Conservation (phyloP, 2,113 vertebrate genomes). For the Heterochromis multidens region DNA sequence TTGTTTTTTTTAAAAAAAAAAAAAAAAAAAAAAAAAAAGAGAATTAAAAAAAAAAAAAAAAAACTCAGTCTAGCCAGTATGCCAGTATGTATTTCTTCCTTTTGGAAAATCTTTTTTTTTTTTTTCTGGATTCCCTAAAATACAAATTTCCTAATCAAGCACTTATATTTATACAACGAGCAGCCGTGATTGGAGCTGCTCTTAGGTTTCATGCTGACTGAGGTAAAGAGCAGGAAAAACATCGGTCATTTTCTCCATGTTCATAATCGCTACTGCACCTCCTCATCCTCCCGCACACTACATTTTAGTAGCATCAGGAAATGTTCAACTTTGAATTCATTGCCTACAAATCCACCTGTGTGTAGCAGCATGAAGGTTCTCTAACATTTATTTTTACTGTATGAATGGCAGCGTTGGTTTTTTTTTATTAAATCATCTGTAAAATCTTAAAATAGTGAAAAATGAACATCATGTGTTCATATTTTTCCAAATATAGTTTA, state of each 20-base stretch:
- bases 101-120: not conserved
- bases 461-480: not conserved
- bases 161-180: not conserved
- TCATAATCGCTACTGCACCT: not conserved
- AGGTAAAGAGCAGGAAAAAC: not conserved
- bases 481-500: too few species aligned
- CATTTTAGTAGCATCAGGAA: not conserved
- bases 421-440: too few species aligned
- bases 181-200: not conserved
- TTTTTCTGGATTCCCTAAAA: not conserved
- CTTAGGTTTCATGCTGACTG: not conserved
- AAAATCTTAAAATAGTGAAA: not conserved
- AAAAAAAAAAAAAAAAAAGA: too few species aligned
- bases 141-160: not conserved
- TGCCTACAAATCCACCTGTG: not conserved
- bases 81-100: not conserved
- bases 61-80: too few species aligned
- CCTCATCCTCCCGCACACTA: not conserved
- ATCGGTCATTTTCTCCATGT: not conserved
- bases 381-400: accelerated
- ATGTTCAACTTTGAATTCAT: accelerated
- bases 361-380: not conserved
- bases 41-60: too few species aligned
- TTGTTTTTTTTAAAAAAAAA: too few species aligned
- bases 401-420: accelerated